phyloP scores from a whole-genome alignment of 1,140 invertebrate species.

The Vanessa atalanta region DNA sequence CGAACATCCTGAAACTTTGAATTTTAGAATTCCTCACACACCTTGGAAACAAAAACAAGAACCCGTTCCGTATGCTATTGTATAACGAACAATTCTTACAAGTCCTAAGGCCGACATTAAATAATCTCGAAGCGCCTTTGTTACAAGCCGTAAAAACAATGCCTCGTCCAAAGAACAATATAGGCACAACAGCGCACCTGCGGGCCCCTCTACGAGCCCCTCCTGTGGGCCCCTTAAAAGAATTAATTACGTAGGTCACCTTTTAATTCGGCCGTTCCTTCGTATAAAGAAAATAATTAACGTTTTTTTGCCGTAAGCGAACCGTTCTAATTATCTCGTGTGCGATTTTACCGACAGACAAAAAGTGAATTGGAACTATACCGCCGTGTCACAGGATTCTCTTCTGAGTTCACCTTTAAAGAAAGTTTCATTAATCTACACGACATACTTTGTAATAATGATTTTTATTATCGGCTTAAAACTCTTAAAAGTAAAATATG shows the following conservation, averaged over 20 bases:
- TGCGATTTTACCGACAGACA: conserved; percentile 4
- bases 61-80: neutral
- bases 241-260: conserved; percentile 16
- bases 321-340: conserved; percentile 10
- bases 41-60: conserved; percentile 3
- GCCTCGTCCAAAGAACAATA: conserved; percentile 8
- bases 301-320: conserved; percentile 11
- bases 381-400: neutral
- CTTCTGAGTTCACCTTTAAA: neutral
- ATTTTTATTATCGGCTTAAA: no score
- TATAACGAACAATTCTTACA: neutral
- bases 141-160: conserved; percentile 13
- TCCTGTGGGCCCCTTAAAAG: conserved; percentile 3
- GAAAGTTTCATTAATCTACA: no score
- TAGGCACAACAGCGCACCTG: conserved; percentile 6
- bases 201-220: neutral
- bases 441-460: no score
- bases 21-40: neutral
- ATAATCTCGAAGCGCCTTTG: conserved; percentile 12
- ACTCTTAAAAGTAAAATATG: no score
- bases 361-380: neutral
- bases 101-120: neutral
- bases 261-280: conserved; percentile 13
- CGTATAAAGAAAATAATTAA: conserved; percentile 23
- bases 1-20: neutral